Conservation (phyloP, 2,113 vertebrate genomes). For the Microcebus tavaratra region DNA sequence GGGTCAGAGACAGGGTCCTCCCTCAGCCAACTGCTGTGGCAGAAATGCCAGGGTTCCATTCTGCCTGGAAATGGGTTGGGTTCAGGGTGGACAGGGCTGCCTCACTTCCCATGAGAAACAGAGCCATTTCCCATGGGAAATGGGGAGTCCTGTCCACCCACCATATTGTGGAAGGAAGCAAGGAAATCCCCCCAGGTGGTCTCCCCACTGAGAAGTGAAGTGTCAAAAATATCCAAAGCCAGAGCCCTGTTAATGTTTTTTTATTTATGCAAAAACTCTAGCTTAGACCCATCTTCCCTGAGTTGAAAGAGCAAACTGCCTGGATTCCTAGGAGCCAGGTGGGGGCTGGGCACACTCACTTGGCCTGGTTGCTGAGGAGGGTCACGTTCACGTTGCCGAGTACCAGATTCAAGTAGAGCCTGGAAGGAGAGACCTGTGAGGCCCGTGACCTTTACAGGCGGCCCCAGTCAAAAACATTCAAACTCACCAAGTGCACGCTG, state of each 20-base stretch:
- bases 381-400: conserved; percentile 98
- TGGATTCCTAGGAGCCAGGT: neutral
- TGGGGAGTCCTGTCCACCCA: neutral
- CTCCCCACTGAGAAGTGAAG: neutral
- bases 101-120: neutral
- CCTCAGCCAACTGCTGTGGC: neutral
- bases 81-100: neutral
- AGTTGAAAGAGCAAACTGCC: neutral
- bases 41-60: neutral
- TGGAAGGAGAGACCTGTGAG: conserved; percentile 82
- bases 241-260: neutral
- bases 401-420: conserved; percentile 96
- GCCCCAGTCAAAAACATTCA: neutral
- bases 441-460: accelerated
- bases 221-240: neutral
- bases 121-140: neutral
- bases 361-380: conserved; percentile 97
- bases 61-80: neutral
- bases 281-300: neutral
- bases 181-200: neutral
- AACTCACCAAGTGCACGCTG: too few relatives aligned
- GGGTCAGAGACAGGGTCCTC: neutral
- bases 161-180: neutral
- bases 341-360: conserved; percentile 85
- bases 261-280: neutral